Evolutionary conservation across 2,797 vertebrate genomes (phyloP).

Genomic region (Molossus alvarezi): DNA sequence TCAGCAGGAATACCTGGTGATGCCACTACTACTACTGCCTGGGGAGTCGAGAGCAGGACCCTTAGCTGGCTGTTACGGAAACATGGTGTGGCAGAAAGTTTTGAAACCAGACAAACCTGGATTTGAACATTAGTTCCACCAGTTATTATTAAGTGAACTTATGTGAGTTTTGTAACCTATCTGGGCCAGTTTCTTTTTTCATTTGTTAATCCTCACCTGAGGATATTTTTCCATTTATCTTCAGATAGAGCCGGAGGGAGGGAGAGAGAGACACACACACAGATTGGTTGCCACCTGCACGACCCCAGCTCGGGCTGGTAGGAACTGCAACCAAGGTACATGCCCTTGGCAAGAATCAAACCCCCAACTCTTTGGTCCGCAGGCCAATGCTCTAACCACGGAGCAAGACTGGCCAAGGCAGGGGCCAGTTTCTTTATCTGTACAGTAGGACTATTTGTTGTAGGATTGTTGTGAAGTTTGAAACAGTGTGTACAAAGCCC

Average conservation of each 20-base stretch:
- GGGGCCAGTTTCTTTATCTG: not conserved
- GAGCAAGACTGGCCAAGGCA: too few species aligned
- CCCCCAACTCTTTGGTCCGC: too few species aligned
- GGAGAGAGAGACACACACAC: too few species aligned
- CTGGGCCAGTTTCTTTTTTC: not conserved
- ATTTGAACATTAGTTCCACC: not conserved
- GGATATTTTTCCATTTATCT: too few species aligned
- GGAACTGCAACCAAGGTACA: too few species aligned
- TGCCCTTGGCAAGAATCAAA: too few species aligned
- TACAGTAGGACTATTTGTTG: too few species aligned
- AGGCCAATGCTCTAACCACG: too few species aligned
- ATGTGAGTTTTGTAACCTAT: not conserved
- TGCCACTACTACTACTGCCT: accelerated
- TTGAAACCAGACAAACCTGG: not conserved
- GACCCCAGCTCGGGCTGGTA: too few species aligned
- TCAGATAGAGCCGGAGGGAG: too few species aligned
- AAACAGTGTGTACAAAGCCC: not conserved
- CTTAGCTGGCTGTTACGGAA: not conserved
- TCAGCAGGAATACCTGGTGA: not conserved
- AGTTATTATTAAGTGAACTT: not conserved
- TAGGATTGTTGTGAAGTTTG: not conserved
- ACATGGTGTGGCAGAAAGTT: not conserved
- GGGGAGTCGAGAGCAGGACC: not conserved
- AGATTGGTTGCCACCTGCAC: too few species aligned
- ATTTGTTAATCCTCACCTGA: too few species aligned